A percentile compares a stretch with the other conserved stretches of the same genome.
phyloP scores from a whole-genome alignment of 2,888 invertebrate genomes.

The Oscheius sp. region DNA sequence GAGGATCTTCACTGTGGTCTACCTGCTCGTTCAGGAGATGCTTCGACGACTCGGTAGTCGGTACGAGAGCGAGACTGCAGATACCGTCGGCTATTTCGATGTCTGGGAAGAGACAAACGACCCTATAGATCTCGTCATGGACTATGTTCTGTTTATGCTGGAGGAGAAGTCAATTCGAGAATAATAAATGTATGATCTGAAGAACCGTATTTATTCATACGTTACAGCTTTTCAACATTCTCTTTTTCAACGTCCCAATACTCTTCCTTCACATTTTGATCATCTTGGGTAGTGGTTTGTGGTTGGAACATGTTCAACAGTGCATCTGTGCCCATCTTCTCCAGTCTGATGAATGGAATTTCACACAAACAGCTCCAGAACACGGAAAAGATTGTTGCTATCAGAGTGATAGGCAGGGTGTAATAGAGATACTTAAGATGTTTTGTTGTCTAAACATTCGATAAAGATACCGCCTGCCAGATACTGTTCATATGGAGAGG shows the following conservation, averaged over 20 bases:
- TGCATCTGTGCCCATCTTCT: background rate
- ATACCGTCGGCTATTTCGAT: background rate
- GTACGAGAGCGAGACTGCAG: background rate
- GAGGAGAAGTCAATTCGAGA: background rate
- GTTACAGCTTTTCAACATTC: no score
- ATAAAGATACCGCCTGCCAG: background rate
- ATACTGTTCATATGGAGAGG: slow-evolving; percentile 37
- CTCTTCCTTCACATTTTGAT: no score
- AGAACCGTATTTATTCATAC: no score
- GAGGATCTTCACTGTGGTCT: background rate
- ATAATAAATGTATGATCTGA: no score
- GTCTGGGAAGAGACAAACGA: background rate
- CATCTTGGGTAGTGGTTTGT: no score
- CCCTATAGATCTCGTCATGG: background rate
- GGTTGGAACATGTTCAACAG: no score
- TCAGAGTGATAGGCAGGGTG: slow-evolving; percentile 38
- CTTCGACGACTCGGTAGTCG: background rate
- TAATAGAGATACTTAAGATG: slow-evolving; percentile 40
- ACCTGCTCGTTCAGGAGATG: slow-evolving; percentile 6
- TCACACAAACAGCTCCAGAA: slow-evolving; percentile 54
- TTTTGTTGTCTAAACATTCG: no score
- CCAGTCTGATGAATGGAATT: slow-evolving; percentile 45
- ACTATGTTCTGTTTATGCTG: background rate
- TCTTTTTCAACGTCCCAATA: no score
- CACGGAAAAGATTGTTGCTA: slow-evolving; percentile 43